phyloP scores from a whole-genome alignment of 2,888 invertebrate genomes.

The Villa cingulata region DNA sequence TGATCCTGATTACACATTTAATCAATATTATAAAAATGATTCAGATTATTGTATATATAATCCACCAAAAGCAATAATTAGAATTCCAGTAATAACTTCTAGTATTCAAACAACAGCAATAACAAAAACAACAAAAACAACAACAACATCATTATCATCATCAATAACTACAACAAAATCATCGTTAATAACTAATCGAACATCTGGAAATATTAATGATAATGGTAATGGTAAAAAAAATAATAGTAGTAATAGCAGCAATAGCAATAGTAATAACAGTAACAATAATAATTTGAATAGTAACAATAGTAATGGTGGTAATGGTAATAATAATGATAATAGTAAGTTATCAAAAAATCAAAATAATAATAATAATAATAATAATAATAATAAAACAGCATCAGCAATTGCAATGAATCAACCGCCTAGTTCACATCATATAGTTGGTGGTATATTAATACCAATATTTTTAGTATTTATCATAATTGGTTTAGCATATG shows the following conservation, averaged over 20 bases:
- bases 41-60: slow-evolving; percentile 9
- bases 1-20: slow-evolving; percentile 4
- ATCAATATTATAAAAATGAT: slow-evolving; percentile 6
- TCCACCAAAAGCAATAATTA: too few relatives aligned
- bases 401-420: slow-evolving; percentile 7
- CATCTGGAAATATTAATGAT: background rate
- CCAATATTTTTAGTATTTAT: slow-evolving; percentile 18
- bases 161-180: background rate
- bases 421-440: slow-evolving; percentile 17
- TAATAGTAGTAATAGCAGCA: background rate
- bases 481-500: slow-evolving; percentile 17
- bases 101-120: background rate
- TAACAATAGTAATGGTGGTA: background rate
- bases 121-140: background rate
- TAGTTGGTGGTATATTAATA: slow-evolving; percentile 19
- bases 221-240: too few relatives aligned
- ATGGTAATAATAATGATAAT: background rate
- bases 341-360: background rate
- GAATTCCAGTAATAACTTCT: background rate
- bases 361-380: background rate
- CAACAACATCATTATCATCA: background rate
- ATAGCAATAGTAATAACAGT: background rate
- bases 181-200: background rate
- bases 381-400: slow-evolving; percentile 4
- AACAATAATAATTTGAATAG: background rate